Base-by-base conservation (phyloP, 2,113 vertebrate species). In the Apodemus sylvaticus region DNA sequence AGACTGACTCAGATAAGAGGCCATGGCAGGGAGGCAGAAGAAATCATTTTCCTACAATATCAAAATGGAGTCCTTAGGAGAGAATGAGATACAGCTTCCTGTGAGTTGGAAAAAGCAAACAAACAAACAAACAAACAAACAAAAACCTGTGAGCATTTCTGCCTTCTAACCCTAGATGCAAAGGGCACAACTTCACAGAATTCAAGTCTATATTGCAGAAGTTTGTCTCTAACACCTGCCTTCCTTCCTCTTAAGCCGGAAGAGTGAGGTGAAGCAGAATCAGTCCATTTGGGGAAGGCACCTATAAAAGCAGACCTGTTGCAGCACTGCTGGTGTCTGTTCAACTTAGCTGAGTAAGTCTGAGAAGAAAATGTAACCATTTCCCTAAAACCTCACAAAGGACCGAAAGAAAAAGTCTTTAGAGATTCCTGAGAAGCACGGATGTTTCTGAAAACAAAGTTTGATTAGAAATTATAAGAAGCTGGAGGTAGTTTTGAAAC, bases 381-480 rank as follows among this genome's bases (percentile, higher is more conserved):
- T 82, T 89, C 42, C 68, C 36, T 22, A 83, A 89, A 86, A 78
- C 14, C 60, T 45, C 71, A 42, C 9, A 76, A 53, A 70, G 12
- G 7, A 91, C 39, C 22, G 71, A 90, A 86, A 77, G 14, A 73
- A 6, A 83, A 89, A 62, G 39, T 9, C 29, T 94, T 73, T 78
- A 60, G 19, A 94, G 81, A n/a, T 93, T 66, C 39, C 60, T 24
- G 77, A 93, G 22, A 89, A 93, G n/a, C 4, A 66, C 26, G 36
- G 14, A 48, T 91, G 71, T 78, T 94, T 70, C 79, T 68, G 79
- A 86, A 95, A 95, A 73, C 92, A 74, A 91, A 93, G 48, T 87
- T 96, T 83, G 62, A 92, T 96, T 94, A 73, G 85, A 95, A 91
- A 93, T 81, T 77, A 1, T 60, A 97, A 77, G 66, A 95, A 87